A percentile compares a stretch with the other conserved stretches of the same genome.
These are phyloP conservation scores for Semotilus atromaculatus DNA, from an alignment of 2,797 vertebrate species.

Conservation along the genomic window DNA sequence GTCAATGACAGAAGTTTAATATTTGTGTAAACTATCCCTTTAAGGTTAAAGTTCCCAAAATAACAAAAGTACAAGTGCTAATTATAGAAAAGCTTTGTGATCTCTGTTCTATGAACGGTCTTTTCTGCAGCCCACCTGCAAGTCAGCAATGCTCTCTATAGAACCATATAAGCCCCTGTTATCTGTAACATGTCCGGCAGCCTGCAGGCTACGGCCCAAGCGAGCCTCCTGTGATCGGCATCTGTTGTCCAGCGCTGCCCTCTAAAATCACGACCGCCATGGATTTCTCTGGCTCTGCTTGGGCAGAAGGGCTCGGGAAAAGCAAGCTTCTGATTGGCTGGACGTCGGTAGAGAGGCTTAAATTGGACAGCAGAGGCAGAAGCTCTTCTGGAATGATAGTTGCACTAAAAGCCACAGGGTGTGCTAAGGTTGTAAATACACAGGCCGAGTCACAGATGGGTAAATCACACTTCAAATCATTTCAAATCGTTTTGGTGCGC, in stretches of 20 bases:
- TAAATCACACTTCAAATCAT: slow-evolving; percentile 23
- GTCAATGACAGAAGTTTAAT: too few relatives aligned
- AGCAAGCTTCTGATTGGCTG: slow-evolving; percentile 16
- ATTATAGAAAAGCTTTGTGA: slow-evolving; percentile 44
- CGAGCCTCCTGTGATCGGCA: slow-evolving; percentile 23
- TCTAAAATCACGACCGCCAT: slow-evolving; percentile 21
- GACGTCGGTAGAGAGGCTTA: slow-evolving; percentile 25
- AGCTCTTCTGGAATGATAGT: slow-evolving; percentile 36
- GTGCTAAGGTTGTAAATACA: slow-evolving; percentile 43
- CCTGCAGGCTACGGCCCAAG: slow-evolving; percentile 31
- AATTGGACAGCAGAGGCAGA: slow-evolving; percentile 42
- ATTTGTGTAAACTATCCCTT: too few relatives aligned
- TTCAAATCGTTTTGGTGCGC: not conserved
- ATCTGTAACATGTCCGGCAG: slow-evolving; percentile 46
- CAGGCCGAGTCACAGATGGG: slow-evolving; percentile 30
- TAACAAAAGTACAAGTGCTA: slow-evolving; percentile 40
- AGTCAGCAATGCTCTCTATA: slow-evolving; percentile 42
- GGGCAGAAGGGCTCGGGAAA: slow-evolving; percentile 22
- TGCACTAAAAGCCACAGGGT: slow-evolving; percentile 40
- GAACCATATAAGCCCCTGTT: slow-evolving; percentile 52
- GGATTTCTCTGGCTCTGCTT: slow-evolving; percentile 19
- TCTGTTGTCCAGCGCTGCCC: slow-evolving; percentile 15
- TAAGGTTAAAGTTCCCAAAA: not conserved
- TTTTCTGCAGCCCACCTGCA: slow-evolving; percentile 28
- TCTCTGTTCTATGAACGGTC: slow-evolving; percentile 33